Evolutionary conservation across 1,140 invertebrate genomes (phyloP), one percentile per base, ranked within the genome.

Genomic region (Tyrophagus putrescentiae): DNA sequence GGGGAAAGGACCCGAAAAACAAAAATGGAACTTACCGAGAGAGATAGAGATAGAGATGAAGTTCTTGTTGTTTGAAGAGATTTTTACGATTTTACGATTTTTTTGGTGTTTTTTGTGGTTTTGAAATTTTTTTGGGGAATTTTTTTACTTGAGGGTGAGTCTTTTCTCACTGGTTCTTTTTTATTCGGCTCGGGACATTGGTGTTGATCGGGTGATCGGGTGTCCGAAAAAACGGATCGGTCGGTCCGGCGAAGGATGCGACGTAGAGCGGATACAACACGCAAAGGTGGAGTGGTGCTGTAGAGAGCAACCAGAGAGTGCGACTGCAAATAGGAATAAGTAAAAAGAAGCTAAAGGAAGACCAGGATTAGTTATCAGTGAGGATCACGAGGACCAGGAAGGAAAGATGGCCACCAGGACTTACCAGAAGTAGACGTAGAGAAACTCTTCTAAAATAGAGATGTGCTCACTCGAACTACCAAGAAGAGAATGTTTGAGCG

Each of bases 1-100:
- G 31, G 2, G 48, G 23, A 52, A 3, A 52, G 23, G 1, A 52
- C 13, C 27, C 2, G 16, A 27, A 3, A 16, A 52, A 16, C 9
- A n/a, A 52, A 52, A 11, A 3, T 42, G n/a, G n/a, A n/a, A 42
- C 41, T 42, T 5, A 42, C 41, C 41, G 1, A 52, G 23, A 52
- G n/a, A 3, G 13, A 21, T 13, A 16, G 13, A 11, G 6, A 21
- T 52, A 21, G 3, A 3, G 13, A 13, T 3, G 48, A 3, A 52
- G 3, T 52, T n/a, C 32, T 27, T 3, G 16, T 21, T 25, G 56
- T 18, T 32, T 31, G n/a, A 28, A 31, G 45, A 3, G 9, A 18
- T 60, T 56, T 60, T 60, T 31, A 9, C 29, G 41, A 13, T 60
- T 60, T 60, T 60, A 39, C 44, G 28, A 60, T 60, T 60, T 60